phyloP scores from a whole-genome alignment of 1,140 invertebrate genomes.

The Drosophila athabasca region DNA sequence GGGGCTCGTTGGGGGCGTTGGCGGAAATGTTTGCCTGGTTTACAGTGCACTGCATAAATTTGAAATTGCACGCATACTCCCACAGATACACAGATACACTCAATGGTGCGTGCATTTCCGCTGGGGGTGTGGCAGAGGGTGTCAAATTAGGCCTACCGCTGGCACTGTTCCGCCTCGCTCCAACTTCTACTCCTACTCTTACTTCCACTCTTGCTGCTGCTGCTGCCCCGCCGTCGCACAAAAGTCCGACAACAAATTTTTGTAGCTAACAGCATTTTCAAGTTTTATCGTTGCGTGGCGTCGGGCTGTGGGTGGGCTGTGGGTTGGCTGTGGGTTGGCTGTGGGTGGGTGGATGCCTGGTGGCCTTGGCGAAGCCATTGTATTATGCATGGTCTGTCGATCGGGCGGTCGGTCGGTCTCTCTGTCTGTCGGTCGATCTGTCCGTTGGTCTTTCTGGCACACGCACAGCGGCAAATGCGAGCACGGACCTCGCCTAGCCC shows the following conservation, averaged over 20 bases:
- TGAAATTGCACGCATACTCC: slow-evolving; percentile 69
- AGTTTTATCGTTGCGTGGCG: slow-evolving; percentile 72
- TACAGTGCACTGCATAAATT: slow-evolving; percentile 80
- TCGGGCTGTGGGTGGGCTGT: slow-evolving; percentile 6
- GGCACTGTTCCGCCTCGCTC: slow-evolving; percentile 11
- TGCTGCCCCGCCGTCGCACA: too few species aligned
- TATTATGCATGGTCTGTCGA: slow-evolving; percentile 33
- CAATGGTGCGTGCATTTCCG: slow-evolving; percentile 58
- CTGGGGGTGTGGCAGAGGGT: not conserved
- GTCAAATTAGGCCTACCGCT: slow-evolving; percentile 44
- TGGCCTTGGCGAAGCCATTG: slow-evolving; percentile 73
- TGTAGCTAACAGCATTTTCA: slow-evolving; percentile 81
- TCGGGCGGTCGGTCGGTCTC: slow-evolving; percentile 10
- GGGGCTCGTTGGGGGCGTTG: slow-evolving; percentile 15
- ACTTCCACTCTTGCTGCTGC: too few species aligned
- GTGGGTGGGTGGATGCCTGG: not conserved
- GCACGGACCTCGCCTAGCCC: slow-evolving; percentile 49
- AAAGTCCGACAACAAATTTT: slow-evolving; percentile 73
- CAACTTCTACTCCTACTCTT: too few species aligned
- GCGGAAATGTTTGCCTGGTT: slow-evolving; percentile 78
- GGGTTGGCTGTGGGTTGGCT: not conserved
- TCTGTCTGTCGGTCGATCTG: slow-evolving; percentile 15
- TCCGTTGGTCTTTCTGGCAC: not conserved
- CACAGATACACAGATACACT: slow-evolving; percentile 11
- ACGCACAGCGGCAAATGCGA: slow-evolving; percentile 22